Base-by-base conservation (phyloP, 2,888 invertebrate species). In the Criorhina ranunculi region DNA sequence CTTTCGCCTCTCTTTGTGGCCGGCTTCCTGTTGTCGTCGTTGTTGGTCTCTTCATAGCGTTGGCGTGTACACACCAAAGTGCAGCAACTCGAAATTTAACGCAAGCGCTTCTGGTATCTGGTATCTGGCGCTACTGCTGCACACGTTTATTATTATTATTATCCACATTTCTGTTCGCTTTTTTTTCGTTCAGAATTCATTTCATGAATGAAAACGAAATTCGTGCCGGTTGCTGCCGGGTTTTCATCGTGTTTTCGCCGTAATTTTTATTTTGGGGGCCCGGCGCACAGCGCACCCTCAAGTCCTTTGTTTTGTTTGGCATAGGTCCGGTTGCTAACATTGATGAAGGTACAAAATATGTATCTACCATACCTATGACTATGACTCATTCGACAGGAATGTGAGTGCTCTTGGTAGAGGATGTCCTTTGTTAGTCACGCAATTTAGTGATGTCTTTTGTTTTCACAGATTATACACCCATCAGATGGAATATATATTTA, bases 171-270 rank as follows among this genome's bases (percentile, higher is more conserved):
- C 7, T 59, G 69, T 67, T 46, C 35, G 55, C 31, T 64, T 60
- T 53, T 33, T 40, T 67, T 37, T 75, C 40, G 62, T 31, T 46
- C 42, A 17, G 70, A 73, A 83, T 75, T 80, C 75, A 64, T 66
- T 80, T 80, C 78, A 80, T 85, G 75, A 85, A 85, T 85, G 85
- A 85, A 85, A 80, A 49, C 53, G 5, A 83, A 75, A 57, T 79
- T 79, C 33, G 53, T 53, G 80, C 66, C 73, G 73, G 64, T 19
- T 59, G 37, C 35, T 11, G 49, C 53, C 49, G 49, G 51, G 55
- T 51, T 37, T 19, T 24, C 40, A 37, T 37, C 12, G 37, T 62
- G 7, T 31, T 37, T 31, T 51, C 9, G 3, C 62, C 69, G 15
- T 62, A 11, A 37, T 76, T 73, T 37, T 11, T 17, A 53, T 57